These are phyloP conservation scores for Triplophysa tibetana DNA, from an alignment of 2,113 vertebrate species.

Conservation along the genomic window DNA sequence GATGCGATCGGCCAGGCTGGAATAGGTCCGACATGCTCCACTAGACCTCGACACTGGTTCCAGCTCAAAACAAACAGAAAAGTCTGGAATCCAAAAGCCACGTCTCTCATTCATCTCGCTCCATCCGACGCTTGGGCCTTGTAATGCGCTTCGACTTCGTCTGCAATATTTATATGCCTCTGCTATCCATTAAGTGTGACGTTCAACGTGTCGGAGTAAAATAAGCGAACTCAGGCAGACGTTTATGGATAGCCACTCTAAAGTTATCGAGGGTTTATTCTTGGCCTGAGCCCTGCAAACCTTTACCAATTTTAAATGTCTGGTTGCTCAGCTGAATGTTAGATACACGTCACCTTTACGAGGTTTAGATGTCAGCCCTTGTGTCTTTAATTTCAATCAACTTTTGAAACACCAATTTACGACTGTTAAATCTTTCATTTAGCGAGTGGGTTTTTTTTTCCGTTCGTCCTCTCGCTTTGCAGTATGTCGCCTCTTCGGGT, in stretches of 20 bases:
- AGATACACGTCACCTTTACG: too few species aligned
- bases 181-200: constrained; percentile 11
- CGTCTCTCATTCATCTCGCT: constrained; percentile 19
- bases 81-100: constrained; percentile 9
- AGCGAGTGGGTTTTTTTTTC: not conserved
- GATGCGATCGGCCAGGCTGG: constrained; percentile 23
- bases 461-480: not conserved
- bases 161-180: constrained; percentile 35
- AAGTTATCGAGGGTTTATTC: not conserved
- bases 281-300: not conserved
- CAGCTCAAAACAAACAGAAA: constrained; percentile 3
- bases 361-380: too few species aligned
- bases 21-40: constrained; percentile 29
- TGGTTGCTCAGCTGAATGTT: not conserved
- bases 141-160: constrained; percentile 18
- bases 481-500: constrained; percentile 19
- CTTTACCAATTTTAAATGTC: not conserved
- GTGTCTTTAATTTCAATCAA: too few species aligned
- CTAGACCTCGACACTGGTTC: constrained; percentile 20
- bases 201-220: constrained; percentile 3
- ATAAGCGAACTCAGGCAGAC: constrained; percentile 18
- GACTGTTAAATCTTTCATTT: not conserved
- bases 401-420: too few species aligned
- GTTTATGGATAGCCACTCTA: constrained; percentile 5
- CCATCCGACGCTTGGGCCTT: not conserved